These are phyloP conservation scores for Carollia perspicillata DNA, from an alignment of 2,113 vertebrate species.

Conservation along the genomic window DNA sequence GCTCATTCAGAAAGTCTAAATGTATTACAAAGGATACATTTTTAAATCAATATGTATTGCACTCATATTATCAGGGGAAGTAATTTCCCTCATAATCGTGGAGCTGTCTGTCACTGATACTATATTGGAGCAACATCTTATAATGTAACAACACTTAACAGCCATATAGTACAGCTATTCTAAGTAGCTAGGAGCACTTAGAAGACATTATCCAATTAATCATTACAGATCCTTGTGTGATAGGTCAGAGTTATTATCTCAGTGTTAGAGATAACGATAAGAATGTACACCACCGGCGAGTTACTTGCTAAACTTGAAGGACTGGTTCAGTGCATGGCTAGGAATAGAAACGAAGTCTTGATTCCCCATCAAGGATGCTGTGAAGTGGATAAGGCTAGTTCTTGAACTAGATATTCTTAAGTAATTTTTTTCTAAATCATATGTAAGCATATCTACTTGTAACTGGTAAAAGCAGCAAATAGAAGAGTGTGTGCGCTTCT, in stretches of 20 bases:
- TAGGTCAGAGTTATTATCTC: slow-evolving; percentile 52
- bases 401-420: background rate
- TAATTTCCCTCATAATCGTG: slow-evolving; percentile 42
- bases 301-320: background rate
- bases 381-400: background rate
- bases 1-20: background rate
- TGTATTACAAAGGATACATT: background rate
- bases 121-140: slow-evolving; percentile 49
- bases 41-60: slow-evolving; percentile 41
- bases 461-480: background rate
- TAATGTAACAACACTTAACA: slow-evolving; percentile 49
- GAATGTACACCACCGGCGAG: background rate
- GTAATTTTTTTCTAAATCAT: background rate
- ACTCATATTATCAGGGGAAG: slow-evolving; percentile 46
- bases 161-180: slow-evolving; percentile 48
- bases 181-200: slow-evolving; percentile 61
- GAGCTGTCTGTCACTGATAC: slow-evolving; percentile 17
- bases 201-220: slow-evolving; percentile 61
- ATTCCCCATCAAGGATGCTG: background rate
- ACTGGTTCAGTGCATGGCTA: background rate
- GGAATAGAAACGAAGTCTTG: background rate
- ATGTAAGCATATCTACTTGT: background rate
- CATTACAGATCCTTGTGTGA: slow-evolving; percentile 3
- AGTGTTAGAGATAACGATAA: background rate
- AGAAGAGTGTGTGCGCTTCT: background rate